Evolutionary conservation across 2,113 vertebrate genomes (phyloP).

Genomic region (Erythrolamprus reginae): DNA sequence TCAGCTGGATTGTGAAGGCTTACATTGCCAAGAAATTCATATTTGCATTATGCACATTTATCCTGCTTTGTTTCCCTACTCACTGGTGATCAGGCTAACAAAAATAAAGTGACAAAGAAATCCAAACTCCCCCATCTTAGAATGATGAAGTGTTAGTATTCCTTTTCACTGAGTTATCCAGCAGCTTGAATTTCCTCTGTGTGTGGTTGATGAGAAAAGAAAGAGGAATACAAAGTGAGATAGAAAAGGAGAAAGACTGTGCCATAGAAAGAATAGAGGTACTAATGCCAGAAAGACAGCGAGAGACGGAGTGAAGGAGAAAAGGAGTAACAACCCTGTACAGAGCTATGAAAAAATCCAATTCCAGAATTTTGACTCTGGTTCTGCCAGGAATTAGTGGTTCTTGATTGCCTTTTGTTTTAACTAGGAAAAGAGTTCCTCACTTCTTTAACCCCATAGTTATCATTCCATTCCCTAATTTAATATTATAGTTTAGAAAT

Average conservation of each 20-base stretch:
- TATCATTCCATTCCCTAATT: not conserved
- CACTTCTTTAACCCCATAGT: not conserved
- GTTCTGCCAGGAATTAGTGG: not conserved
- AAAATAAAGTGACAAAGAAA: not conserved
- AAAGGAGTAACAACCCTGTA: not conserved
- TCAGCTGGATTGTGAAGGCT: not conserved
- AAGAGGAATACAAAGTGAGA: not conserved
- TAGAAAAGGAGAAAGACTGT: not conserved
- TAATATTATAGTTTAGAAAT: not conserved
- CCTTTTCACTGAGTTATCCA: not conserved
- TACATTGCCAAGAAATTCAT: not conserved
- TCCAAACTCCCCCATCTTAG: not conserved
- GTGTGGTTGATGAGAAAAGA: not conserved
- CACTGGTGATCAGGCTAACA: not conserved
- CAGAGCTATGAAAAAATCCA: not conserved
- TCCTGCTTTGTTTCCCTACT: not conserved
- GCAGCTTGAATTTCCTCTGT: conserved; percentile 31
- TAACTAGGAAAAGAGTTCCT: too few relatives aligned
- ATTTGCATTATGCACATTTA: not conserved
- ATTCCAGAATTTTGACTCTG: not conserved
- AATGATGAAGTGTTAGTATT: not conserved
- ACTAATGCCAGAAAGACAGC: not conserved
- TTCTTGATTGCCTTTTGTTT: not conserved
- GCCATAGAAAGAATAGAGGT: not conserved
- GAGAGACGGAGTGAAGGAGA: not conserved